A percentile compares a stretch with the other conserved stretches of the same genome.
Conservation (phyloP, 2,113 vertebrate genomes). For the Riparia riparia region DNA sequence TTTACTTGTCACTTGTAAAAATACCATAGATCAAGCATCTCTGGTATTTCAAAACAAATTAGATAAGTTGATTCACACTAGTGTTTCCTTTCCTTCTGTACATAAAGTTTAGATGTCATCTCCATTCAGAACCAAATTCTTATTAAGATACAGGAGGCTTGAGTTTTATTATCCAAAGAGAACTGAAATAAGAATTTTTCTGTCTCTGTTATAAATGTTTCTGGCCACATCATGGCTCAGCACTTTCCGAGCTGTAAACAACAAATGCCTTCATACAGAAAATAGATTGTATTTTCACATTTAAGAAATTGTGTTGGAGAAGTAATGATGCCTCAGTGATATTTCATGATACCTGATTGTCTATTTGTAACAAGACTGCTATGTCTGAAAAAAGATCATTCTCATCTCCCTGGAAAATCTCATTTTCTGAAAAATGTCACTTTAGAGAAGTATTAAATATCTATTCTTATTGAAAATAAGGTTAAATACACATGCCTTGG, state of each 20-base stretch:
- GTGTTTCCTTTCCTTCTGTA: neutral
- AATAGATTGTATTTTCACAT: conserved; percentile 59
- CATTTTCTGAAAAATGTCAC: conserved; percentile 66
- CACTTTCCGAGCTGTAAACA: conserved; percentile 10
- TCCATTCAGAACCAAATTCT: neutral
- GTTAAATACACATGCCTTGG: conserved; percentile 40
- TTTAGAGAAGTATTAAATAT: conserved; percentile 39
- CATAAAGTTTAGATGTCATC: neutral
- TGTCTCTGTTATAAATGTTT: neutral
- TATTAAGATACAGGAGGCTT: neutral
- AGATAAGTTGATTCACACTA: neutral
- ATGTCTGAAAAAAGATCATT: conserved; percentile 41
- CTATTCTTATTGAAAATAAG: conserved; percentile 30
- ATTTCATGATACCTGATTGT: conserved; percentile 69
- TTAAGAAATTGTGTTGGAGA: conserved; percentile 67
- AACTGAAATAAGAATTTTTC: neutral
- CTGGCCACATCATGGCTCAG: neutral
- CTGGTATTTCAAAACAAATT: neutral
- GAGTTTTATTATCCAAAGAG: neutral
- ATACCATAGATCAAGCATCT: neutral
- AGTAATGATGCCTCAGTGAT: conserved; percentile 64
- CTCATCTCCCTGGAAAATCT: conserved; percentile 56
- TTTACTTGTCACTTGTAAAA: neutral
- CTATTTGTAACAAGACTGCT: conserved; percentile 60
- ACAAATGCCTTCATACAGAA: neutral